phyloP scores from a whole-genome alignment of 2,113 vertebrate species.

The Mormyrus lacerda region DNA sequence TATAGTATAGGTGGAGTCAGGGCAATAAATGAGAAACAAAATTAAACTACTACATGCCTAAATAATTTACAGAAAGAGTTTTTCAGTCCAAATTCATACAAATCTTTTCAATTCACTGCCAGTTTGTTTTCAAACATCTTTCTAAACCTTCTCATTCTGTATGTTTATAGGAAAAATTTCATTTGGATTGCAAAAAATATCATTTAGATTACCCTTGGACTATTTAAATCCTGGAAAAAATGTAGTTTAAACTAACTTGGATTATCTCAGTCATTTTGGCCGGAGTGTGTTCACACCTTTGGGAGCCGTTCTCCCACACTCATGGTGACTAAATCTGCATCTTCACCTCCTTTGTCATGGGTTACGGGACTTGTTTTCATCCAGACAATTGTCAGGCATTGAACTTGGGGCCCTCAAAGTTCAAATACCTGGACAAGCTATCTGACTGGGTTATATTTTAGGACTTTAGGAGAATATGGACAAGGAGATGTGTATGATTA shows the following conservation, averaged over 20 bases:
- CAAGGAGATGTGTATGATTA: neutral
- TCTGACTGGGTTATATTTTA: neutral
- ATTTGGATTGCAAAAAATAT: neutral
- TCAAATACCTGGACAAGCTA: neutral
- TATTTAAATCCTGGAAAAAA: neutral
- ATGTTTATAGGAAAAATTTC: slow-evolving; percentile 7
- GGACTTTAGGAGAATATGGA: neutral
- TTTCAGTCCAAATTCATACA: neutral
- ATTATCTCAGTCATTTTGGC: neutral
- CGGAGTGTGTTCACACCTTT: neutral
- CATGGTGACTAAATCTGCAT: neutral
- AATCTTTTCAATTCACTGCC: neutral
- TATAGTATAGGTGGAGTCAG: neutral
- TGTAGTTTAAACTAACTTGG: neutral
- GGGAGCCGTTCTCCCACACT: neutral
- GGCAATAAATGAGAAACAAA: neutral
- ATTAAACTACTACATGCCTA: neutral
- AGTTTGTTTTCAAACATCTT: neutral
- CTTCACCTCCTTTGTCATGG: neutral
- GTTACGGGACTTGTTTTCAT: neutral
- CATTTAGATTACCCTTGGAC: neutral
- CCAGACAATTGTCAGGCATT: neutral
- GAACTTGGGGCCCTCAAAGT: neutral
- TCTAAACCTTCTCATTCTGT: neutral
- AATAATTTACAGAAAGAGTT: neutral